Conservation (phyloP, 2,797 vertebrate species). For the Chiloscyllium punctatum region DNA sequence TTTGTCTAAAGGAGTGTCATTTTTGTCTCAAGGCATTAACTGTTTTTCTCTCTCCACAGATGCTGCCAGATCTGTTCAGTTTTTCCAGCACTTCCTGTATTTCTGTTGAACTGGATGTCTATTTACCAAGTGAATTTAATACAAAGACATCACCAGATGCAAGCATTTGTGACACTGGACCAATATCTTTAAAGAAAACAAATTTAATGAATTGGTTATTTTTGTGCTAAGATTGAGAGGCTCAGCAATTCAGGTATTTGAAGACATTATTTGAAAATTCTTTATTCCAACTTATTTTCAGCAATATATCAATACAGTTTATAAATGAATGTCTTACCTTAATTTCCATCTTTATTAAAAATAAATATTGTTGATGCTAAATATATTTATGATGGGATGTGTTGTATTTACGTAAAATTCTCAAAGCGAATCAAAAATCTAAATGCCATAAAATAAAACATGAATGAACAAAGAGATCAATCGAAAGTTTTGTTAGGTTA, state of each 20-base stretch:
- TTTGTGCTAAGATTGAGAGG: neutral
- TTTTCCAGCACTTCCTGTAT: too few relatives aligned
- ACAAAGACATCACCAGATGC: too few relatives aligned
- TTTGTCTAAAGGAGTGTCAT: too few relatives aligned
- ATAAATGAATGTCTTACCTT: slow-evolving; percentile 82
- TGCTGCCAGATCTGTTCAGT: too few relatives aligned
- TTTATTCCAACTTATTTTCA: slow-evolving; percentile 78
- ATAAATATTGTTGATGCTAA: slow-evolving; percentile 89
- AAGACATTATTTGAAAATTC: slow-evolving; percentile 71
- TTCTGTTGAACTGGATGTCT: too few relatives aligned
- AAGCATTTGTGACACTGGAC: neutral
- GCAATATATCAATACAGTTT: slow-evolving; percentile 79
- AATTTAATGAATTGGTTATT: neutral
- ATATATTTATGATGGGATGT: slow-evolving; percentile 75
- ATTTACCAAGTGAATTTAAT: too few relatives aligned
- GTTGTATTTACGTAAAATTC: slow-evolving; percentile 71
- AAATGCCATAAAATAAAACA: slow-evolving; percentile 51
- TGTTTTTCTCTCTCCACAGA: too few relatives aligned
- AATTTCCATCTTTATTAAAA: slow-evolving; percentile 85
- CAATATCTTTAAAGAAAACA: neutral
- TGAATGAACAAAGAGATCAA: slow-evolving; percentile 49
- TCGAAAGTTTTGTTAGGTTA: slow-evolving; percentile 63
- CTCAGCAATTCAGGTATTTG: slow-evolving; percentile 1
- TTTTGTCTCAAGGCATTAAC: too few relatives aligned
- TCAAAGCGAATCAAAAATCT: slow-evolving; percentile 69